Percentiles rank a stretch among this genome's conserved stretches.
phyloP scores from a whole-genome alignment of 2,797 vertebrate species.

The Neopelma chrysocephalum region DNA sequence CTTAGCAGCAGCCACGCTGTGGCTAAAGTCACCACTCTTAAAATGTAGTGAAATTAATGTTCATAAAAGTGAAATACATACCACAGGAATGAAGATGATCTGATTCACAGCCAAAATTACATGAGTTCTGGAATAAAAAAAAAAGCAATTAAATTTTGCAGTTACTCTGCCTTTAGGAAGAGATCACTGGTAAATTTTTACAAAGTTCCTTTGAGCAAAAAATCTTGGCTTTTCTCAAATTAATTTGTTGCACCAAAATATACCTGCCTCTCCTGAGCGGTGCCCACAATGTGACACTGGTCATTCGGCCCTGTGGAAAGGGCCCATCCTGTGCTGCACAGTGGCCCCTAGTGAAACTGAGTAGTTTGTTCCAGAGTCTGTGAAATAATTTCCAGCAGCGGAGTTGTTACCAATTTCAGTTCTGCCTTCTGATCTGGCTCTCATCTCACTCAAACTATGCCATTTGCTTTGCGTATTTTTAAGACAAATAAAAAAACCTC shows the following conservation, averaged over 20 bases:
- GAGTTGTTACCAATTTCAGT: slow-evolving; percentile 29
- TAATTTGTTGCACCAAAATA: not conserved
- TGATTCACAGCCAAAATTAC: slow-evolving; percentile 59
- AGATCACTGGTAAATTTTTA: not conserved
- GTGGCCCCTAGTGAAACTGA: slow-evolving; percentile 58
- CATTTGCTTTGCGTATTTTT: not conserved
- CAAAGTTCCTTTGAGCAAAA: not conserved
- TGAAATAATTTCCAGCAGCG: slow-evolving; percentile 25
- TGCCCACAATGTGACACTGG: not conserved
- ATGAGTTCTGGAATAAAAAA: slow-evolving; percentile 1
- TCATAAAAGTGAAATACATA: slow-evolving; percentile 62
- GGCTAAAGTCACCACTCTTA: slow-evolving; percentile 57
- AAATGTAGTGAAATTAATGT: slow-evolving; percentile 66
- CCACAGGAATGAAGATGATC: slow-evolving; percentile 61
- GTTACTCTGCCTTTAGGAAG: not conserved
- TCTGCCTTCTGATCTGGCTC: not conserved
- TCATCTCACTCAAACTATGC: not conserved
- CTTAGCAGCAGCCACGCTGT: slow-evolving; percentile 60
- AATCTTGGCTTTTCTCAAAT: not conserved
- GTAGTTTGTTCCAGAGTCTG: slow-evolving; percentile 14
- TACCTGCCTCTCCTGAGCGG: accelerated
- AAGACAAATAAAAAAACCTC: not conserved
- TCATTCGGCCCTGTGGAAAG: not conserved
- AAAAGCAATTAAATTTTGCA: not conserved
- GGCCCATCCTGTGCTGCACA: slow-evolving; percentile 12